A percentile compares a stretch with the other conserved stretches of the same genome.
Evolutionary conservation across 1,140 invertebrate genomes (phyloP).

Genomic region (Anoplophora glabripennis): DNA sequence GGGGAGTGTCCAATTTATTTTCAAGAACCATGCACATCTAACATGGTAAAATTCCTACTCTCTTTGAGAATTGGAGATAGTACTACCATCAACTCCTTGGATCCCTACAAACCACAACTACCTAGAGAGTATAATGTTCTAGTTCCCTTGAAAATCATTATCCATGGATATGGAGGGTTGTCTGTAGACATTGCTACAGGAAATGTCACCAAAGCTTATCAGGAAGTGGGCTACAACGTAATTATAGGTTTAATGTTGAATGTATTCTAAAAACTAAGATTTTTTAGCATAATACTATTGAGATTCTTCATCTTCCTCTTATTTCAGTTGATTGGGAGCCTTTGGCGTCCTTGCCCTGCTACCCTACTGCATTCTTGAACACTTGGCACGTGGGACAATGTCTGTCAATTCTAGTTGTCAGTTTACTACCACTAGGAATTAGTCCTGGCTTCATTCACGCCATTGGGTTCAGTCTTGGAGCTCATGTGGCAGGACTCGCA

Average conservation of each 20-base stretch:
- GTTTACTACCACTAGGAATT: slow-evolving; percentile 40
- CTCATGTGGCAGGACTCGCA: slow-evolving; percentile 62
- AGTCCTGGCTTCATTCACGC: slow-evolving; percentile 52
- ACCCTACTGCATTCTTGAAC: slow-evolving; percentile 52
- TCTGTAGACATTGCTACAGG: slow-evolving; percentile 34
- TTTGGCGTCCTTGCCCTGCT: slow-evolving; percentile 50
- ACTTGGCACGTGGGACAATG: slow-evolving; percentile 53
- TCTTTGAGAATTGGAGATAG: slow-evolving; percentile 16
- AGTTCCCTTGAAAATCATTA: slow-evolving; percentile 37
- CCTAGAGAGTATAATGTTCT: slow-evolving; percentile 23
- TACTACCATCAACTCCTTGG: slow-evolving; percentile 19
- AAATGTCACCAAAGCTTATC: slow-evolving; percentile 39
- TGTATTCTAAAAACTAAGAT: neutral
- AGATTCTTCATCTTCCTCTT: neutral
- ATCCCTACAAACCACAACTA: slow-evolving; percentile 34
- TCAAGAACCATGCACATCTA: slow-evolving; percentile 38
- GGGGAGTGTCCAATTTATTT: slow-evolving; percentile 42
- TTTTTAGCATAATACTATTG: neutral
- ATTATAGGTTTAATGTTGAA: slow-evolving; percentile 35
- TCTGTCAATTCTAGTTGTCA: slow-evolving; percentile 48
- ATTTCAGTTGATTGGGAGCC: slow-evolving; percentile 54
- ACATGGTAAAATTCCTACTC: slow-evolving; percentile 36
- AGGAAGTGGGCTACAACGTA: slow-evolving; percentile 37
- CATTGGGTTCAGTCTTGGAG: slow-evolving; percentile 66
- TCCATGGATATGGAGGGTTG: slow-evolving; percentile 45